These are phyloP conservation scores for Petrocephalus zakoni DNA, from an alignment of 2,113 vertebrate genomes.

Conservation along the genomic window DNA sequence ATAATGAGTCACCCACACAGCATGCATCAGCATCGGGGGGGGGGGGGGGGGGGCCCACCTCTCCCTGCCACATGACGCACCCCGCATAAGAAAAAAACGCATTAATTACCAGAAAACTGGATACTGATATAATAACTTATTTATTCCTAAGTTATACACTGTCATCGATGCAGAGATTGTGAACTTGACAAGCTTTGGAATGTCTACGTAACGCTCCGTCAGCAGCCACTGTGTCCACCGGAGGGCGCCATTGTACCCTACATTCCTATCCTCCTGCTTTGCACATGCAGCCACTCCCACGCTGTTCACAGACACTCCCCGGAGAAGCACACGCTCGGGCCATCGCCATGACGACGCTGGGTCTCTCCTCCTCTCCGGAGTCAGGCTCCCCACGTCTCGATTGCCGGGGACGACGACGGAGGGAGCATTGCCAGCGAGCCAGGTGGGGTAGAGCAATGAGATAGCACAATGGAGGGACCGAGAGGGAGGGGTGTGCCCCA, in stretches of 20 bases:
- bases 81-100: not conserved
- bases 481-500: not conserved
- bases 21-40: not conserved
- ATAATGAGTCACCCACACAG: conserved; percentile 22
- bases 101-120: conserved; percentile 13
- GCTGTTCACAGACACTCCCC: not conserved
- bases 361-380: not conserved
- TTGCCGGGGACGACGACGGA: not conserved
- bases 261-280: not conserved
- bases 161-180: not conserved
- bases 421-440: not conserved
- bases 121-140: not conserved
- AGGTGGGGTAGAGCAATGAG: no score
- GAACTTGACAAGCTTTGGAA: not conserved
- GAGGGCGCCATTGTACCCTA: not conserved
- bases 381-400: not conserved
- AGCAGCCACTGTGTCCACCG: not conserved
- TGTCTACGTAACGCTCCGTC: not conserved
- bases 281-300: not conserved
- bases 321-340: not conserved
- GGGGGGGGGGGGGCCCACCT: not conserved
- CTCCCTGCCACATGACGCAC: conserved; percentile 3
- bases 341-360: not conserved
- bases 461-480: not conserved
- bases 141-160: not conserved